Evolutionary conservation across 2,888 invertebrate genomes (phyloP).

Genomic region (Alloplasta piceator): DNA sequence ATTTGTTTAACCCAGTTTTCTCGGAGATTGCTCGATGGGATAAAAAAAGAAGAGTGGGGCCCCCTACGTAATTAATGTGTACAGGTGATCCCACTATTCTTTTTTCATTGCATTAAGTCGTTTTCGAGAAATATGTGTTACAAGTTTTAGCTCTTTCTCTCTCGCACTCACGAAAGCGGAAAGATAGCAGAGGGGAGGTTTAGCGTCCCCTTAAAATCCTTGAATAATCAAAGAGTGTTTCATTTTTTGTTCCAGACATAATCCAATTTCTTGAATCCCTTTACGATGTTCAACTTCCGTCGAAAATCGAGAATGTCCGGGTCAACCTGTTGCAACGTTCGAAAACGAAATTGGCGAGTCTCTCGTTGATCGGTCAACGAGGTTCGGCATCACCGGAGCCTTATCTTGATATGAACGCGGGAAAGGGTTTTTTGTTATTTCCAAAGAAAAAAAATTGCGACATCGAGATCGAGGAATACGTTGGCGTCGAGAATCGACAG

Average conservation of each 20-base stretch:
- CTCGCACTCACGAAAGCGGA: no score
- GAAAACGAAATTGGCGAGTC: slow-evolving; percentile 66
- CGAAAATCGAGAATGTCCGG: slow-evolving; percentile 66
- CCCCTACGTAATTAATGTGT: no score
- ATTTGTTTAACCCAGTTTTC: no score
- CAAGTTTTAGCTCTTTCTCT: no score
- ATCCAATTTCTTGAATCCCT: slow-evolving; percentile 59
- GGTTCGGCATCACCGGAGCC: slow-evolving; percentile 74
- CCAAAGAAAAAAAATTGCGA: slow-evolving; percentile 68
- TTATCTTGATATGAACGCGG: slow-evolving; percentile 79
- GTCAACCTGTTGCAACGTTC: slow-evolving; percentile 72
- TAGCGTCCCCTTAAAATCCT: no score
- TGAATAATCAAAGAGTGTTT: no score
- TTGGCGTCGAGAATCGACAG: slow-evolving; percentile 65
- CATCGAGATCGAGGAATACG: slow-evolving; percentile 68
- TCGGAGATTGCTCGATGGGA: no score
- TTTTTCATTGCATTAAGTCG: no score
- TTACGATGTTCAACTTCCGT: slow-evolving; percentile 49
- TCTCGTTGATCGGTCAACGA: slow-evolving; percentile 33
- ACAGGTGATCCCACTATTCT: no score
- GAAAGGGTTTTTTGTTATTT: slow-evolving; percentile 66
- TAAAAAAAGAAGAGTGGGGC: no score
- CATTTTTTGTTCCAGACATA: slow-evolving; percentile 41
- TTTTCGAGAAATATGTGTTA: no score
- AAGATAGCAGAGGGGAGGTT: no score